Evolutionary conservation across 92 coral and sea anemone species (phyloP), one percentile per base, ranked within the genome.

Genomic region (Metridium senile): DNA sequence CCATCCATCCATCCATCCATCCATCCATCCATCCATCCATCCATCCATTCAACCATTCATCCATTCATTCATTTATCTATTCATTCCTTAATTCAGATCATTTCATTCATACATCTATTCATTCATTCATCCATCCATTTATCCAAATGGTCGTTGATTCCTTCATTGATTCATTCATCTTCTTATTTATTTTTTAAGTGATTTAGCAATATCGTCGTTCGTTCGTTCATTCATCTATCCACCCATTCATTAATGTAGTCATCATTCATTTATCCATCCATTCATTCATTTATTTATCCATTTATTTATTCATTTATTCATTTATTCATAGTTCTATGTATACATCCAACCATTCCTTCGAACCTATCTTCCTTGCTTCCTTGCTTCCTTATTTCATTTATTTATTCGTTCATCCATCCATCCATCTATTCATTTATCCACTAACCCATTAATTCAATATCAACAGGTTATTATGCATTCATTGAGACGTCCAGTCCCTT

Each of bases 401-500:
- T 39, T 39, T 39, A 39, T 39, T 39, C 6, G 49, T 39, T 39
- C 13, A 39, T 39, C 49, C 49, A 67, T 0, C 11, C 27, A 17
- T 9, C 45, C 70, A 64, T 34, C 31, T n/a, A 67, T 67, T 33
- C 17, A 66, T 66, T 22, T 47, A 66, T 17, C 51, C 31, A 23
- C 31, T 16, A 10, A 66, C 45, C 28, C 23, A n/a, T 28, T 18
- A 11, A 30, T 19, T 17, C 26, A 33, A 19, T 34, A 23, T 39
- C 32, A 1, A 11, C 21, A 79, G 84, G 84, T 22, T 79, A 79
- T 59, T 79, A 79, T 46, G 27, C 27, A 6, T 79, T 33, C 62
- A 33, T 79, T 0, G 84, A 79, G 76, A 6, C 84, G 1, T 79
- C 84, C 58, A 69, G 76, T 70, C 84, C 84, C 58, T 79, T 11